phyloP scores from a whole-genome alignment of 2,797 vertebrate genomes.

The Antrozous pallidus region DNA sequence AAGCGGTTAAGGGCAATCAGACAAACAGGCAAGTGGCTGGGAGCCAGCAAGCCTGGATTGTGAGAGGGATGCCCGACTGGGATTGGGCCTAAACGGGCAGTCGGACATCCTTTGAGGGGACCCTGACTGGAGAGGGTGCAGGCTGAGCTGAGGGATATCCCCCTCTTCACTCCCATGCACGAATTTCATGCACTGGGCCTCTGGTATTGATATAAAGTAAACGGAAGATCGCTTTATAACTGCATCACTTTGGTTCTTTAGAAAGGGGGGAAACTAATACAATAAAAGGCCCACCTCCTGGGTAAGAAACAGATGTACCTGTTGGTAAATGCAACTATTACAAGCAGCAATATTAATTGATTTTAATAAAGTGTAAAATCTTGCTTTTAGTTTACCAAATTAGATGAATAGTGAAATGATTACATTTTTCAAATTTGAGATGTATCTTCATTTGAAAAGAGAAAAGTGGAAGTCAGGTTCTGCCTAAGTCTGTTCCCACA shows the following conservation, averaged over 20 bases:
- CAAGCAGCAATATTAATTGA: not conserved
- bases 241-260: not conserved
- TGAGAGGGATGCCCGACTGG: too few species aligned
- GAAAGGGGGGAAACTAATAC: not conserved
- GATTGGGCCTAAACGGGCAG: too few species aligned
- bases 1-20: too few species aligned
- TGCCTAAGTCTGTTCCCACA: not conserved
- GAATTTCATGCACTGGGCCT: too few species aligned
- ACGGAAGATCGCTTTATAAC: not conserved
- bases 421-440: not conserved
- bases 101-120: too few species aligned
- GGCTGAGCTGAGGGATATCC: too few species aligned
- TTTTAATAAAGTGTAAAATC: not conserved
- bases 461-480: not conserved
- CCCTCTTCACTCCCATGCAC: too few species aligned
- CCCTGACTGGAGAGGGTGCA: too few species aligned
- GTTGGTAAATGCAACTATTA: not conserved
- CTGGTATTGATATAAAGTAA: not conserved
- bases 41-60: too few species aligned
- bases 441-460: not conserved
- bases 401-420: not conserved
- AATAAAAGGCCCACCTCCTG: not conserved
- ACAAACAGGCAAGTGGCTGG: too few species aligned
- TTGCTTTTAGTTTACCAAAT: not conserved
- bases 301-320: not conserved